These are phyloP conservation scores for Pterobdella sp. DNA, from an alignment of 2,888 invertebrate genomes.

Conservation along the genomic window DNA sequence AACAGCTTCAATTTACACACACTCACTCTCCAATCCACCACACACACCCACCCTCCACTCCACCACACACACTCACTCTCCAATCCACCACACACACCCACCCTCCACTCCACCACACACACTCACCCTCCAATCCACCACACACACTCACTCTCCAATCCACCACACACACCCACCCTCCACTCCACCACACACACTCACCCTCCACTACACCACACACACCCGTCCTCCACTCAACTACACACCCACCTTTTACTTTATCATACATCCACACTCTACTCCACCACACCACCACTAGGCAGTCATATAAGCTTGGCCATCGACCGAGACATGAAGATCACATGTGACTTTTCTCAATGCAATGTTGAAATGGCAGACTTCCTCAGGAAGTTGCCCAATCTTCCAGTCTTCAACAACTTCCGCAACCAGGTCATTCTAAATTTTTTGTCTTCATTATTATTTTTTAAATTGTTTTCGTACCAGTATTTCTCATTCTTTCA, in stretches of 20 bases:
- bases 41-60: not conserved
- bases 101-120: not conserved
- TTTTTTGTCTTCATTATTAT: not conserved
- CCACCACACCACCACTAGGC: conserved; percentile 31
- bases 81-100: conserved; percentile 7
- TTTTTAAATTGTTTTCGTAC: not conserved
- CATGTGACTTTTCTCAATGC: conserved; percentile 40
- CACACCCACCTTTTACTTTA: not conserved
- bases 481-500: not conserved
- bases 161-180: not conserved
- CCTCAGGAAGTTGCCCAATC: conserved; percentile 37
- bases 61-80: not conserved
- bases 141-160: not conserved
- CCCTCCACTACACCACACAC: conserved; percentile 14
- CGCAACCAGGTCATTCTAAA: conserved; percentile 21
- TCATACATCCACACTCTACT: not conserved
- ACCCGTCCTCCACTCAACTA: not conserved
- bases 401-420: conserved; percentile 39
- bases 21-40: no score
- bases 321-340: conserved; percentile 38
- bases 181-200: not conserved
- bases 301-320: conserved; percentile 38
- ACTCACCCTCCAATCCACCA: not conserved
- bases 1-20: no score
- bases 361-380: conserved; percentile 40